phyloP scores from a whole-genome alignment of 2,797 vertebrate genomes.

The Sphenodon punctatus region DNA sequence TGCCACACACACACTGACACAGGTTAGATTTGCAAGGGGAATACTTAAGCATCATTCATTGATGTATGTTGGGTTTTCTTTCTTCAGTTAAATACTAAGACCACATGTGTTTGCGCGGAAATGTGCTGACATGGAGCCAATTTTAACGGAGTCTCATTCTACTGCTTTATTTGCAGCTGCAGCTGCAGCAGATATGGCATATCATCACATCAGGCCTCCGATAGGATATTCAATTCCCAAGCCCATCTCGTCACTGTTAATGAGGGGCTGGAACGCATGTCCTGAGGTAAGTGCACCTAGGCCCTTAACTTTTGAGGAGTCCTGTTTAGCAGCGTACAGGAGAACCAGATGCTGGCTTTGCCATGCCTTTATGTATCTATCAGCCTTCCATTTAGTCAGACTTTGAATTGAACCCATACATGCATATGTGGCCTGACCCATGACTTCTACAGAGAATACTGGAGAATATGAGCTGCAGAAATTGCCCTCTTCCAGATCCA shows the following conservation, averaged over 20 bases:
- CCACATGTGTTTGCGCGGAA: background rate
- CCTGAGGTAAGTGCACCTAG: conserved; percentile 83
- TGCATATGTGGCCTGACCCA: background rate
- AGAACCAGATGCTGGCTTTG: no score
- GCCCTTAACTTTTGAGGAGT: accelerated
- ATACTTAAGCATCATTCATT: background rate
- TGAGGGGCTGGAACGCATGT: conserved; percentile 91
- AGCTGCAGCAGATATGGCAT: conserved; percentile 94
- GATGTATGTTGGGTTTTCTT: background rate
- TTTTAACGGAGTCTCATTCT: accelerated
- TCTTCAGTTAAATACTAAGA: background rate
- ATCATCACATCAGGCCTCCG: conserved; percentile 91
- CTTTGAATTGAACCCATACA: no score
- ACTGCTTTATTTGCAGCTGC: conserved; percentile 78
- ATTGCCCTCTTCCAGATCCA: background rate
- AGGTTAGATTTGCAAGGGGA: accelerated
- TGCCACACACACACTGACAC: no score
- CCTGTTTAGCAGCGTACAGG: no score
- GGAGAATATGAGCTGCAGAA: background rate
- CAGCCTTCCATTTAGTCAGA: no score
- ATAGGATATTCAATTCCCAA: conserved; percentile 92
- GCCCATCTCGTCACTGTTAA: conserved; percentile 85
- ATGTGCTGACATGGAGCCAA: no score
- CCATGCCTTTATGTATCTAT: no score
- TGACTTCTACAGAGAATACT: background rate